phyloP scores from a whole-genome alignment of 2,797 vertebrate genomes.

The Capromys pilorides region DNA sequence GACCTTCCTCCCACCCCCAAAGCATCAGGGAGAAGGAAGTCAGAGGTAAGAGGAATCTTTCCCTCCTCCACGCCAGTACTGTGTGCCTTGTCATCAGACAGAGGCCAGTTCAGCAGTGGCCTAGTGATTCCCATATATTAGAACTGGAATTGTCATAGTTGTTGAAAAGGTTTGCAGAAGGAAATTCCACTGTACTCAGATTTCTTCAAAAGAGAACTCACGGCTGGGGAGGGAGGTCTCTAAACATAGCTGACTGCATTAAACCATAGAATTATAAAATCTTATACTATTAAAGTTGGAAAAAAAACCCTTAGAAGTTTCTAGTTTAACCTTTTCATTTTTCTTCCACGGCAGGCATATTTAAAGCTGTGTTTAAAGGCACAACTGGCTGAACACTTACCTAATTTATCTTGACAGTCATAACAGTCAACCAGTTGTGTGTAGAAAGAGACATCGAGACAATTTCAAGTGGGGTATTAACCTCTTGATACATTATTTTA shows the following conservation, averaged over 20 bases:
- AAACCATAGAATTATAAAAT: slow-evolving; percentile 54
- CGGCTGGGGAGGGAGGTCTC: not conserved
- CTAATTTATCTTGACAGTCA: slow-evolving; percentile 71
- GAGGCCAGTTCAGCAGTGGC: not conserved
- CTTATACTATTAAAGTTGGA: slow-evolving; percentile 40
- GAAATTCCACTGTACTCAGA: slow-evolving; percentile 36
- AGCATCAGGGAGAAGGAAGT: not conserved
- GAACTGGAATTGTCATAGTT: not conserved
- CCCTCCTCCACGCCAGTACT: not conserved
- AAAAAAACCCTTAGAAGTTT: slow-evolving; percentile 64
- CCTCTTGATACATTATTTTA: slow-evolving; percentile 71
- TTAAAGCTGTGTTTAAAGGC: slow-evolving; percentile 67
- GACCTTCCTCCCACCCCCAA: not conserved
- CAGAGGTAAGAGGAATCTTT: not conserved
- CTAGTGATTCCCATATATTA: not conserved
- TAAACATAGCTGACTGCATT: slow-evolving; percentile 47
- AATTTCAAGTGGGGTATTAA: slow-evolving; percentile 69
- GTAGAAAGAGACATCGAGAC: slow-evolving; percentile 63
- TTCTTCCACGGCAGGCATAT: slow-evolving; percentile 54
- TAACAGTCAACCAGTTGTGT: slow-evolving; percentile 68
- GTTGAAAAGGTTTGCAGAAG: slow-evolving; percentile 52
- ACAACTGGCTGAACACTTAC: slow-evolving; percentile 63
- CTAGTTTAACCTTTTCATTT: slow-evolving; percentile 70
- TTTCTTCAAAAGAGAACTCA: slow-evolving; percentile 47
- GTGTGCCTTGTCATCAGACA: not conserved